Percentiles rank a stretch among this genome's conserved stretches.
Evolutionary conservation across 2,113 vertebrate genomes (phyloP).

Genomic region (Plotosus lineatus): DNA sequence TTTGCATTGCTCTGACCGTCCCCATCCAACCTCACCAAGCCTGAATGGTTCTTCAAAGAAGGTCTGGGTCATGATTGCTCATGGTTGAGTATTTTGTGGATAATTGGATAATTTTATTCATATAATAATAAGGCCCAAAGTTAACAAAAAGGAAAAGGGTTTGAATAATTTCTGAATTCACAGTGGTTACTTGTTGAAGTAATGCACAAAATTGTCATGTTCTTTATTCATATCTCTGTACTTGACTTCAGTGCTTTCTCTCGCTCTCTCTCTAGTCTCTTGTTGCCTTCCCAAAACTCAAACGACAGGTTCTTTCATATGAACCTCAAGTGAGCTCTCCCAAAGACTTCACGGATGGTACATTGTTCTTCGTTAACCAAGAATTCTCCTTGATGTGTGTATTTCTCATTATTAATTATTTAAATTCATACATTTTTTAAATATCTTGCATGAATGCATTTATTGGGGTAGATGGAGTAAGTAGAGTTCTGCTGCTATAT

Average conservation of each 20-base stretch:
- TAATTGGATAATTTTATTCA: not conserved
- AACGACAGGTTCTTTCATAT: constrained; percentile 95
- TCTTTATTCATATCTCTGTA: not conserved
- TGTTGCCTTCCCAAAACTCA: constrained; percentile 98
- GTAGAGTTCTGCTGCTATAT: not conserved
- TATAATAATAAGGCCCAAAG: not conserved
- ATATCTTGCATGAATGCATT: not conserved
- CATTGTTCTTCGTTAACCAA: constrained; percentile 97
- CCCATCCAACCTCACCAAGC: not conserved
- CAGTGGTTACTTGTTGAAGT: not conserved
- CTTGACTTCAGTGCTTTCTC: not conserved
- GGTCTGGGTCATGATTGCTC: not conserved
- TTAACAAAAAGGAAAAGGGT: not conserved
- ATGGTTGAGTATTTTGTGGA: not conserved
- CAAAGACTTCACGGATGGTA: constrained; percentile 99
- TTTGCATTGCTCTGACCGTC: not conserved
- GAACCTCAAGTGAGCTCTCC: constrained; percentile 95
- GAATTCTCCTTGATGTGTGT: constrained; percentile 96
- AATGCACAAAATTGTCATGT: not conserved
- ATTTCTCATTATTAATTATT: not conserved
- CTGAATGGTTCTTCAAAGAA: not conserved
- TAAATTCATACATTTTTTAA: not conserved
- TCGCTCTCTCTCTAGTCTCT: constrained; percentile 81
- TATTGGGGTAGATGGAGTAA: not conserved
- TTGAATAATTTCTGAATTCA: not conserved